Evolutionary conservation across 2,113 vertebrate species (phyloP).

Genomic region (Meles meles): DNA sequence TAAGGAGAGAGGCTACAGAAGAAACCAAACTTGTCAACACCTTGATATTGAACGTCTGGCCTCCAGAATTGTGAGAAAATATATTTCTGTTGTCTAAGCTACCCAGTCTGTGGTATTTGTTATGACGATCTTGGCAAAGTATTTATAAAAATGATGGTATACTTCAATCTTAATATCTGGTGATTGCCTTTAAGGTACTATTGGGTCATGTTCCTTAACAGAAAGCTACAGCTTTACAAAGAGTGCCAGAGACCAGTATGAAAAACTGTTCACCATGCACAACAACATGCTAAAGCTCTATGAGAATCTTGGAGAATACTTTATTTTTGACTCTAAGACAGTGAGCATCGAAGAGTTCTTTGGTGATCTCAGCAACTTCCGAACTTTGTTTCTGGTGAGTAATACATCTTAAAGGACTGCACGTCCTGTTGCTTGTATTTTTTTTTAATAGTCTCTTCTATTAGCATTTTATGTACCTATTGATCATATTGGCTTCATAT

Average conservation of each 20-base stretch:
- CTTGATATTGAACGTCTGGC: neutral
- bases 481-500: slow-evolving; percentile 43
- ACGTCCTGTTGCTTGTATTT: neutral
- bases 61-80: neutral
- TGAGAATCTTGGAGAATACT: slow-evolving; percentile 93
- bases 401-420: neutral
- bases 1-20: neutral
- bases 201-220: slow-evolving; percentile 86
- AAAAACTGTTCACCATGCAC: slow-evolving; percentile 95
- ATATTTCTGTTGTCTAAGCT: neutral
- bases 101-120: neutral
- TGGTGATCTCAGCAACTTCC: slow-evolving; percentile 92
- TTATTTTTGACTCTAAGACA: slow-evolving; percentile 91
- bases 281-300: slow-evolving; percentile 97
- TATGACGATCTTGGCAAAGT: neutral
- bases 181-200: neutral
- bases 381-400: slow-evolving; percentile 95
- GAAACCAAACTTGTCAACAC: neutral
- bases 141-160: slow-evolving; percentile 19
- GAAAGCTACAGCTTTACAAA: slow-evolving; percentile 91
- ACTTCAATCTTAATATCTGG: slow-evolving; percentile 16
- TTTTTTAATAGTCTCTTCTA: neutral
- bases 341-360: slow-evolving; percentile 96
- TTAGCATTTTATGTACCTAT: neutral
- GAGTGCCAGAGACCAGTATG: slow-evolving; percentile 92